Evolutionary conservation across 2,888 invertebrate genomes (phyloP).

Genomic region (Dimorphilus gyrociliatus): DNA sequence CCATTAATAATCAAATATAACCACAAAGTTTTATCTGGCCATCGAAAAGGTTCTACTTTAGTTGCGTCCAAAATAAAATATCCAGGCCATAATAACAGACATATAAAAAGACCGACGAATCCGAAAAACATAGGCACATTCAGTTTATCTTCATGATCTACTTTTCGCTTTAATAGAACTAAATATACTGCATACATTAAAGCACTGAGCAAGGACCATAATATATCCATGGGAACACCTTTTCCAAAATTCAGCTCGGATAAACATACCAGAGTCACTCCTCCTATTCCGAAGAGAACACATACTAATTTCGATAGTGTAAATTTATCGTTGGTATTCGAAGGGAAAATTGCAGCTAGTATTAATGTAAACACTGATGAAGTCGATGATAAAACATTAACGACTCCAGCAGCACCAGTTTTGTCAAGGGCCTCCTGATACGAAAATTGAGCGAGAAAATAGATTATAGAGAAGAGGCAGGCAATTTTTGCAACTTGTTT

Average conservation of each 20-base stretch:
- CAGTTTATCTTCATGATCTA: constrained; percentile 78
- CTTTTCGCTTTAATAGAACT: constrained; percentile 60
- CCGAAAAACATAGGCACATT: constrained; percentile 90
- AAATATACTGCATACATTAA: constrained; percentile 77
- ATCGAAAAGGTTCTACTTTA: constrained; percentile 62
- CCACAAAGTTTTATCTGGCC: constrained; percentile 67
- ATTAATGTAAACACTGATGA: constrained; percentile 75
- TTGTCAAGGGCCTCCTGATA: constrained; percentile 72
- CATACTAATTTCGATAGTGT: constrained; percentile 68
- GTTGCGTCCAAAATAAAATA: constrained; percentile 70
- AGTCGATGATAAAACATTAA: constrained; percentile 71
- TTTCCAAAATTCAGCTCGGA: constrained; percentile 53
- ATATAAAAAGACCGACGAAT: constrained; percentile 77
- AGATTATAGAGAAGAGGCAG: constrained; percentile 66
- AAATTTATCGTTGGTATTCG: constrained; percentile 61
- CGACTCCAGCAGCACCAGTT: constrained; percentile 66
- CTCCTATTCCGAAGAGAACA: constrained; percentile 42
- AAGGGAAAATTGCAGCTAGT: constrained; percentile 69
- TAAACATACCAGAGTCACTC: constrained; percentile 51
- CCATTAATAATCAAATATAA: constrained; percentile 65
- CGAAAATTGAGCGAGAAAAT: constrained; percentile 83
- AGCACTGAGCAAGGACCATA: constrained; percentile 68
- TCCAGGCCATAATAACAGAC: constrained; percentile 70
- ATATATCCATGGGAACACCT: constrained; percentile 55
- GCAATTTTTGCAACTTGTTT: constrained; percentile 64